phyloP scores from a whole-genome alignment of 2,113 vertebrate genomes.

The Turnix velox region DNA sequence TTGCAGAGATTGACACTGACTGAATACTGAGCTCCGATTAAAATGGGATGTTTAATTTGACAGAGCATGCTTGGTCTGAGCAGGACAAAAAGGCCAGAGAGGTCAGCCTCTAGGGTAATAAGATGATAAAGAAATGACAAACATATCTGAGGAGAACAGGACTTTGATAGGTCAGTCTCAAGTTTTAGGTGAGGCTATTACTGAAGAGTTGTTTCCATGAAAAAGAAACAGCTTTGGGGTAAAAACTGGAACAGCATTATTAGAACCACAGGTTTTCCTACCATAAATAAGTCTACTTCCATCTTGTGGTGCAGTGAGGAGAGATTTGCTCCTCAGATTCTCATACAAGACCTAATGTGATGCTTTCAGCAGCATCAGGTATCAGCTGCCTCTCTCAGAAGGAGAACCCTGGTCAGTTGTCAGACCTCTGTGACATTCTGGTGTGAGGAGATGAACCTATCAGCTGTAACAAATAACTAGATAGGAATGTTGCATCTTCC shows the following conservation, averaged over 20 bases:
- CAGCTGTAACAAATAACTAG: neutral
- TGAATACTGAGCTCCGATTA: neutral
- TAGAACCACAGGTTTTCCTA: neutral
- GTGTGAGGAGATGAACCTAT: neutral
- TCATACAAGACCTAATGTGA: neutral
- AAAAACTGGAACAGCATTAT: neutral
- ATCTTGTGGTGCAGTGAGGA: neutral
- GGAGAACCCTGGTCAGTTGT: neutral
- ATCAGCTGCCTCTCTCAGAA: neutral
- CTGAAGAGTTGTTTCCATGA: neutral
- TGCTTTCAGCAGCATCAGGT: neutral
- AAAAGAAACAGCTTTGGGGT: neutral
- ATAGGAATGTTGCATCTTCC: neutral
- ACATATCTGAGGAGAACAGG: neutral
- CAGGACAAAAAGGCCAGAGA: neutral
- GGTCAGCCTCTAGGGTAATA: neutral
- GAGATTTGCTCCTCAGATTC: neutral
- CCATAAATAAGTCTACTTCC: neutral
- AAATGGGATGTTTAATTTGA: neutral
- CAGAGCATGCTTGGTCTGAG: neutral
- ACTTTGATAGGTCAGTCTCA: neutral
- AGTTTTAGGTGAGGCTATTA: neutral
- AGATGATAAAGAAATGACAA: neutral
- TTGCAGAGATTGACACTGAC: neutral
- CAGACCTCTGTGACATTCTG: neutral